Percentiles rank a stretch among this genome's conserved stretches.
Conservation (phyloP, 37 sponge, comb jelly and placozoan species). For the Cladorhizidae sp. region DNA sequence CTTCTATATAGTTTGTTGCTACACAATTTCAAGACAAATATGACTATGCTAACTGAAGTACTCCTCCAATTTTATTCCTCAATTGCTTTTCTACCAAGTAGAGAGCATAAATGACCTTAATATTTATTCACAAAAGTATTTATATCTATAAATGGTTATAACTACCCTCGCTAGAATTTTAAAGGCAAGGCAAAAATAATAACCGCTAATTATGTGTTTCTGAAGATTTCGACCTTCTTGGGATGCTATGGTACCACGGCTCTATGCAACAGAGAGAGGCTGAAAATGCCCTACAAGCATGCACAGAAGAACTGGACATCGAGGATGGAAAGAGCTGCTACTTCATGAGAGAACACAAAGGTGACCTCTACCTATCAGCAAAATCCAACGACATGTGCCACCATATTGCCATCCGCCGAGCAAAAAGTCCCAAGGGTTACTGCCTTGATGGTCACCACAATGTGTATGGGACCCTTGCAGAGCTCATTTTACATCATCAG, state of each 20-base stretch:
- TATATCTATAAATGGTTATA: too few species aligned
- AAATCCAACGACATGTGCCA: not conserved
- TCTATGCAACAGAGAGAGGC: not conserved
- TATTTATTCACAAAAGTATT: too few species aligned
- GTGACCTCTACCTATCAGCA: slow-evolving; percentile 2
- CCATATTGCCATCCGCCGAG: not conserved
- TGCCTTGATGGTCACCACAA: not conserved
- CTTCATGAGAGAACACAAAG: not conserved
- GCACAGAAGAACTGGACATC: not conserved
- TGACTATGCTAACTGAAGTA: too few species aligned
- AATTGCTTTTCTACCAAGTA: too few species aligned
- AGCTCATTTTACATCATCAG: slow-evolving; percentile 3
- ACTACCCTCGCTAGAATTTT: too few species aligned
- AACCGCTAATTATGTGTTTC: too few species aligned
- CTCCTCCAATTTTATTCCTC: too few species aligned
- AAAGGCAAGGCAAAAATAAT: too few species aligned
- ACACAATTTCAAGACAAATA: too few species aligned
- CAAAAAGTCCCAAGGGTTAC: not conserved
- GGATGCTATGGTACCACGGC: slow-evolving; percentile 6
- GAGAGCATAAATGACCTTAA: too few species aligned
- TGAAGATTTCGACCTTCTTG: not conserved
- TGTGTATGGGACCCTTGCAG: not conserved
- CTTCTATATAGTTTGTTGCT: too few species aligned
- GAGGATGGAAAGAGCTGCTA: not conserved
- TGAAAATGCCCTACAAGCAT: not conserved